These are phyloP conservation scores for Drosophila nebulosa DNA, from an alignment of 1,140 invertebrate species.

Conservation along the genomic window DNA sequence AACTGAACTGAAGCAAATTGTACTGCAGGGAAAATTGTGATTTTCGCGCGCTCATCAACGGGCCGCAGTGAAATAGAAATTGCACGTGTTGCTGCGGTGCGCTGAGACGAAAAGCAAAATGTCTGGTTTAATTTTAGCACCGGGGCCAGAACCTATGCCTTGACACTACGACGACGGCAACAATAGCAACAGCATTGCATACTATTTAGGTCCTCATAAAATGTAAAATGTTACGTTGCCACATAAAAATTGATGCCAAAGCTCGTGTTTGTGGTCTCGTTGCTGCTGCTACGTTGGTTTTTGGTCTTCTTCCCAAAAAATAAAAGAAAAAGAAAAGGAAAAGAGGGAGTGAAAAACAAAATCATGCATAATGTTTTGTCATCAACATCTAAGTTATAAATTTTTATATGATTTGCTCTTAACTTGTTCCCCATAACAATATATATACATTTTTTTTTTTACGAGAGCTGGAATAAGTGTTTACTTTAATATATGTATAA, in stretches of 20 bases:
- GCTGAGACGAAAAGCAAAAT: slow-evolving; percentile 50
- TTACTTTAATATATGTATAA: too few species aligned
- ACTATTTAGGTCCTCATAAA: slow-evolving; percentile 70
- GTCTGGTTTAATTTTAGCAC: slow-evolving; percentile 77
- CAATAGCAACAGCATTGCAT: slow-evolving; percentile 58
- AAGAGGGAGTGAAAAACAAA: slow-evolving; percentile 23
- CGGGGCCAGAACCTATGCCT: slow-evolving; percentile 47
- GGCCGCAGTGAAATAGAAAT: slow-evolving; percentile 34
- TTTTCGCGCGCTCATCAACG: slow-evolving; percentile 71
- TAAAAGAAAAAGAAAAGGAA: background rate
- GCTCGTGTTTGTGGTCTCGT: slow-evolving; percentile 12
- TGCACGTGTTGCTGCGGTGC: slow-evolving; percentile 62
- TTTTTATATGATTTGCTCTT: slow-evolving; percentile 64
- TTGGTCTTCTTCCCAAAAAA: background rate
- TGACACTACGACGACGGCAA: slow-evolving; percentile 54
- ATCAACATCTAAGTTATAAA: slow-evolving; percentile 68
- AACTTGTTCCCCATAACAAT: slow-evolving; percentile 27
- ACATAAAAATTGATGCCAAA: slow-evolving; percentile 69
- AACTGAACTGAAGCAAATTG: slow-evolving; percentile 61
- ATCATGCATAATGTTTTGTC: slow-evolving; percentile 56
- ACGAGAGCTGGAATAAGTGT: slow-evolving; percentile 44
- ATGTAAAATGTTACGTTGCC: slow-evolving; percentile 56
- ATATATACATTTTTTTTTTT: background rate
- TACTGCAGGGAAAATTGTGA: slow-evolving; percentile 75
- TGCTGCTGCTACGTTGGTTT: slow-evolving; percentile 9